Evolutionary conservation across 2,113 vertebrate genomes (phyloP).

Genomic region (Platichthys stellatus): DNA sequence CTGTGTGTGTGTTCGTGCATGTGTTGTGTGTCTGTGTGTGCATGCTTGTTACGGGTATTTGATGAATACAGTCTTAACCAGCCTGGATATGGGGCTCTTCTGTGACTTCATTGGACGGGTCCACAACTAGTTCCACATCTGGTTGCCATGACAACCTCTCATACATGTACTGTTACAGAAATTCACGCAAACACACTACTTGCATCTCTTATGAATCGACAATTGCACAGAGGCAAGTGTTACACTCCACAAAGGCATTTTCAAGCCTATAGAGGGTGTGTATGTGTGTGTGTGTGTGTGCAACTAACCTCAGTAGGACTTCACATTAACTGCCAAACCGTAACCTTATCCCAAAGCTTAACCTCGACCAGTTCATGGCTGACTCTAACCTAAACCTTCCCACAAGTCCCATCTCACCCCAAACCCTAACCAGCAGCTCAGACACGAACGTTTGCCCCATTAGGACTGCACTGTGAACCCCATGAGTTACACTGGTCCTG

Average conservation of each 20-base stretch:
- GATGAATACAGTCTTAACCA: slow-evolving; percentile 25
- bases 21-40: slow-evolving; percentile 11
- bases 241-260: background rate
- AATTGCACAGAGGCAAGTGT: background rate
- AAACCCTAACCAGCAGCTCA: too few species aligned
- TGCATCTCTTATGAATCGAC: background rate
- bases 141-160: slow-evolving; percentile 35
- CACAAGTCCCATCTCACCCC: too few species aligned
- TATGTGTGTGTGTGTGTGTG: background rate
- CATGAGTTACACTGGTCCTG: too few species aligned
- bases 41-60: background rate
- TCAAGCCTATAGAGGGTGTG: background rate
- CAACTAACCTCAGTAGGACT: too few species aligned
- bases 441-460: too few species aligned
- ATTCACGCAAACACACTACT: background rate
- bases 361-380: too few species aligned
- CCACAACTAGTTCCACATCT: slow-evolving; percentile 6
- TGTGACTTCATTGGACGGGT: background rate
- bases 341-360: too few species aligned
- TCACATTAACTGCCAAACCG: too few species aligned
- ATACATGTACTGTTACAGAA: slow-evolving; percentile 1
- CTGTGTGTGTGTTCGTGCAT: slow-evolving; percentile 13
- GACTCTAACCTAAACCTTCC: too few species aligned
- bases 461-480: too few species aligned
- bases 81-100: background rate